Evolutionary conservation across 2,888 invertebrate genomes (phyloP), one percentile per base, ranked within the genome.

Genomic region (Himalopsyche kuldschensis): DNA sequence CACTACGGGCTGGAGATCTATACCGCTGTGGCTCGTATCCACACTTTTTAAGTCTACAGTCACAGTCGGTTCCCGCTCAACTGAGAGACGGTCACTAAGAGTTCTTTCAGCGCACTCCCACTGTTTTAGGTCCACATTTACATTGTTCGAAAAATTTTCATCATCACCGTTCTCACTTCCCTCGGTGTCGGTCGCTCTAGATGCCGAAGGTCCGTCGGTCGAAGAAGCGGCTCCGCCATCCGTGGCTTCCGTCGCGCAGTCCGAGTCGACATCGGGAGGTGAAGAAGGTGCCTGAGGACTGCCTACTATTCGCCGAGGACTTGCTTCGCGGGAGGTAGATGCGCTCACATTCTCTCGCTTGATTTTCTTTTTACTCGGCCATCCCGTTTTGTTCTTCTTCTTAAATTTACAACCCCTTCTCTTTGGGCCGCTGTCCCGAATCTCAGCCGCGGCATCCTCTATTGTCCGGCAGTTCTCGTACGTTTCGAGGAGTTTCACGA

Each of bases 311-410:
- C 88, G 89, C 87, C 87, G 90, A 75, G 87, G 87, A 24, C 84
- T 82, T 20, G 79, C 80, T 24, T 86, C 84, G 82, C 87, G 84
- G 78, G 87, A 87, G 75, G 86, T 84, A 63, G 87, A 86, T 32
- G 83, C 85, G 75, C 80, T 86, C 80, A 87, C 87, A 80, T 91
- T 91, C 86, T 90, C 91, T 15, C 86, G 87, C n/a, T 85, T 87
- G 17, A 79, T 75, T 78, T 86, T 91, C 88, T 89, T 92, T 88
- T 93, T 92, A 88, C 91, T 91, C 0, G 97, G 97, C 97, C 97
- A 97, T 10, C 97, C 97, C 0, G 97, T 97, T 85, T 94, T 92
- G 89, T 96, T 96, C 89, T 94, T 94, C 90, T 95, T 94, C 89
- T 94, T 93, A 88, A 94, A 94, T 86, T 92, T 92, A 80, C 91